Percentiles rank a stretch among this genome's conserved stretches.
phyloP scores from a whole-genome alignment of 2,888 invertebrate genomes.

The Cryptus viduatorius region DNA sequence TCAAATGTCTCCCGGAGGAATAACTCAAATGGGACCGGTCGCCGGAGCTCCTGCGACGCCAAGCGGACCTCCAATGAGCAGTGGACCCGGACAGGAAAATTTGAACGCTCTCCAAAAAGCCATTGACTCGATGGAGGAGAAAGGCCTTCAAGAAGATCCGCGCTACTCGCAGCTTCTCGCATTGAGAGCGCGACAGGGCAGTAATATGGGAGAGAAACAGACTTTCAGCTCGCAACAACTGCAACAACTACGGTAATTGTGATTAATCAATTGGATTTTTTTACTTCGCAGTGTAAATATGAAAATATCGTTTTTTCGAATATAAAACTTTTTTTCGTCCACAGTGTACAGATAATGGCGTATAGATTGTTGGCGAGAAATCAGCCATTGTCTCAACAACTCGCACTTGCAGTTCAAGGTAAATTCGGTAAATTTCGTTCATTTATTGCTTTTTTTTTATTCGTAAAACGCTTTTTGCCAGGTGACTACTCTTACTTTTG shows the following conservation, averaged over 20 bases:
- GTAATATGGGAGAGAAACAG: constrained; percentile 87
- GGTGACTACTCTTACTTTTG: constrained; percentile 80
- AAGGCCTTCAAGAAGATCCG: constrained; percentile 97
- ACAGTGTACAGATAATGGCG: constrained; percentile 96
- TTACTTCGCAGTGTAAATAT: neutral
- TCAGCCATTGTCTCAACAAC: constrained; percentile 94
- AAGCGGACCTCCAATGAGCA: constrained; percentile 62
- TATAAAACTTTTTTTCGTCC: constrained; percentile 63
- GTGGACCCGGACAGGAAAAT: constrained; percentile 89
- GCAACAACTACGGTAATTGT: constrained; percentile 91
- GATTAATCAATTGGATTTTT: neutral
- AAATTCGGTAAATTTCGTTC: constrained; percentile 72
- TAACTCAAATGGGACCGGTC: constrained; percentile 79
- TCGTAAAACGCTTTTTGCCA: constrained; percentile 58
- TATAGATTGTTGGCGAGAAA: constrained; percentile 97
- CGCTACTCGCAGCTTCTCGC: constrained; percentile 95
- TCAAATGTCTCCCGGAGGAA: constrained; percentile 73
- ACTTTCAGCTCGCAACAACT: constrained; percentile 93
- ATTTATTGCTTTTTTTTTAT: constrained; percentile 44
- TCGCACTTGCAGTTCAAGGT: constrained; percentile 89
- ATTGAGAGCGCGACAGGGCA: constrained; percentile 91
- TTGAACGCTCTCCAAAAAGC: constrained; percentile 96
- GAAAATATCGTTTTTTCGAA: neutral
- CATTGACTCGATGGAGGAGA: constrained; percentile 98
- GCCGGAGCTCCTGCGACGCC: constrained; percentile 73